phyloP scores from a whole-genome alignment of 2,113 vertebrate species.

The Apistogramma diplotaenia region DNA sequence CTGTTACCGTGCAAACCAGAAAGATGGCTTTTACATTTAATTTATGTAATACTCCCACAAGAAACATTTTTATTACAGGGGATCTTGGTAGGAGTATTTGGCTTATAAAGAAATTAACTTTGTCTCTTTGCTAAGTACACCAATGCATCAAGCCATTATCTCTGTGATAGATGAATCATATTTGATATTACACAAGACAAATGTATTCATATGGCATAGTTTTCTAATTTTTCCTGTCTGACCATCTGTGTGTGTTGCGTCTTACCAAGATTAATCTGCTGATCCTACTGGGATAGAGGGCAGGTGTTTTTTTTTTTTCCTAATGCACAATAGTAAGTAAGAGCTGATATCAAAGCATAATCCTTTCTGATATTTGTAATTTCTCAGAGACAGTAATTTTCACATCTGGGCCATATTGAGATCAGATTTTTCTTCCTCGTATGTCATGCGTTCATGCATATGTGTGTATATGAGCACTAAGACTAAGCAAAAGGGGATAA shows the following conservation, averaged over 20 bases:
- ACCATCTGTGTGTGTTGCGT: conserved; percentile 89
- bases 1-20: conserved; percentile 75
- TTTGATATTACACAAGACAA: conserved; percentile 84
- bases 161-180: conserved; percentile 83
- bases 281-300: conserved; percentile 84
- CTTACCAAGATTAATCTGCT: conserved; percentile 91
- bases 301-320: conserved; percentile 80
- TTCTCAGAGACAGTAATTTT: conserved; percentile 75
- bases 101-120: conserved; percentile 84
- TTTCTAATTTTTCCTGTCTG: conserved; percentile 91
- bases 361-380: conserved; percentile 82
- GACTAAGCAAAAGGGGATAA: conserved; percentile 48
- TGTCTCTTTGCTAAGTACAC: conserved; percentile 82
- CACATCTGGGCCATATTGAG: conserved; percentile 62
- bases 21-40: conserved; percentile 77
- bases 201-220: conserved; percentile 91
- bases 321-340: conserved; percentile 81
- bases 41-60: conserved; percentile 78
- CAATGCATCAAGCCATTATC: conserved; percentile 87
- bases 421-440: conserved; percentile 62
- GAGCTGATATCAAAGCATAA: conserved; percentile 83
- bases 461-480: conserved; percentile 19
- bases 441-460: neutral
- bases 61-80: conserved; percentile 76
- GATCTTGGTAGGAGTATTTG: conserved; percentile 74